A percentile compares a stretch with the other conserved stretches of the same genome.
Conservation (phyloP, 2,797 vertebrate species). For the Eremophila alpestris region DNA sequence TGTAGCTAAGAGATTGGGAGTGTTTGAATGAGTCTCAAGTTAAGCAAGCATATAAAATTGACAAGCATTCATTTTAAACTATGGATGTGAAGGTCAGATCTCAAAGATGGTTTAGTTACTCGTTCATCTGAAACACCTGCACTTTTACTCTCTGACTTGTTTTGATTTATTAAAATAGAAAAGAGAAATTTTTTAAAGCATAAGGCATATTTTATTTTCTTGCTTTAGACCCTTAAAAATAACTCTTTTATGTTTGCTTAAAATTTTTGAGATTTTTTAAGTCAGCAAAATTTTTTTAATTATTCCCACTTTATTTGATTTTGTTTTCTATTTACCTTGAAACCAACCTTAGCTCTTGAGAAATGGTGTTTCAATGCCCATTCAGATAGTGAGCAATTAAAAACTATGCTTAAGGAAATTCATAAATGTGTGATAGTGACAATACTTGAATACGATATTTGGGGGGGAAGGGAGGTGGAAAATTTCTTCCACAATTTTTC, state of each 20-base stretch:
- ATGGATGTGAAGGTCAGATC: neutral
- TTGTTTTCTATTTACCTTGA: neutral
- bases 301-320: neutral
- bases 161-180: slow-evolving; percentile 16
- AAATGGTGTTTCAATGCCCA: neutral
- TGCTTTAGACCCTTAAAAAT: neutral
- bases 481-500: neutral
- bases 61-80: neutral
- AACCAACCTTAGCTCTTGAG: neutral
- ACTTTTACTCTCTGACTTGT: neutral
- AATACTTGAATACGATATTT: neutral
- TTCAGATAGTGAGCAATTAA: neutral
- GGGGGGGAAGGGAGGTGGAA: accelerated
- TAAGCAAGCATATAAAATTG: neutral
- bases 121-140: neutral
- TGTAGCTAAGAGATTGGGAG: neutral
- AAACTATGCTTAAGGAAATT: neutral
- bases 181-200: neutral
- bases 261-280: neutral
- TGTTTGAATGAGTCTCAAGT: neutral
- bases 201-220: neutral
- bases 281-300: neutral
- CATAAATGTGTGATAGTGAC: neutral
- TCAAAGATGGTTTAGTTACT: neutral
- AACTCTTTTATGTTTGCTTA: neutral